A percentile compares a stretch with the other conserved stretches of the same genome.
These are phyloP conservation scores for Acrocephalus kingi DNA, from an alignment of 2,113 vertebrate species.

Conservation along the genomic window DNA sequence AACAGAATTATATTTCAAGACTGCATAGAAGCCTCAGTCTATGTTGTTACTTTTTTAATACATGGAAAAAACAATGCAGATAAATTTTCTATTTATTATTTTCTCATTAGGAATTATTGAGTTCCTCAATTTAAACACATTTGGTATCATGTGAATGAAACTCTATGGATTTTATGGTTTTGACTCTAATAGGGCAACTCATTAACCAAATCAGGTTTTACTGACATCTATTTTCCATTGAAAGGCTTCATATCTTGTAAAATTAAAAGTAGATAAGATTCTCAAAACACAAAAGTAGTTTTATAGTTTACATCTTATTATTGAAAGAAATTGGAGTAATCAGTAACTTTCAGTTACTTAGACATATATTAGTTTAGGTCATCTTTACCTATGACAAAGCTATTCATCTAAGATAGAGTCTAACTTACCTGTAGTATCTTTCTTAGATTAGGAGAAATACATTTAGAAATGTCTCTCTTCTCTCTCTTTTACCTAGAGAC, in stretches of 20 bases:
- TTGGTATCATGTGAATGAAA: not conserved
- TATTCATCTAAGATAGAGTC: not conserved
- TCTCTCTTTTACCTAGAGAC: not conserved
- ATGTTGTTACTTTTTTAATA: not conserved
- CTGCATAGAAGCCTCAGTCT: fast-evolving
- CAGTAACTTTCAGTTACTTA: not conserved
- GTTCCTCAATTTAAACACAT: not conserved
- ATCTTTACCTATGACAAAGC: not conserved
- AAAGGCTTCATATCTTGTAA: not conserved
- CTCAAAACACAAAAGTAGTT: not conserved
- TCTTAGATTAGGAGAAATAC: not conserved
- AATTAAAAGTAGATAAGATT: not conserved
- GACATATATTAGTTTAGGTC: not conserved
- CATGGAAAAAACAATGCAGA: not conserved
- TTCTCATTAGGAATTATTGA: not conserved
- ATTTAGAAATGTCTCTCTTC: not conserved
- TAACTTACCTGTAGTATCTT: not conserved
- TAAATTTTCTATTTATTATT: not conserved
- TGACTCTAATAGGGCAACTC: not conserved
- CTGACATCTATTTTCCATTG: not conserved
- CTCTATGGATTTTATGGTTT: not conserved
- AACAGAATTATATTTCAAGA: not conserved
- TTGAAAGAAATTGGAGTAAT: not conserved
- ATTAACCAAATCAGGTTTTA: not conserved
- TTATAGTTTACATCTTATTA: not conserved